Evolutionary conservation across 2,797 vertebrate genomes (phyloP), one percentile per base, ranked within the genome.

Genomic region (Liasis olivaceus): DNA sequence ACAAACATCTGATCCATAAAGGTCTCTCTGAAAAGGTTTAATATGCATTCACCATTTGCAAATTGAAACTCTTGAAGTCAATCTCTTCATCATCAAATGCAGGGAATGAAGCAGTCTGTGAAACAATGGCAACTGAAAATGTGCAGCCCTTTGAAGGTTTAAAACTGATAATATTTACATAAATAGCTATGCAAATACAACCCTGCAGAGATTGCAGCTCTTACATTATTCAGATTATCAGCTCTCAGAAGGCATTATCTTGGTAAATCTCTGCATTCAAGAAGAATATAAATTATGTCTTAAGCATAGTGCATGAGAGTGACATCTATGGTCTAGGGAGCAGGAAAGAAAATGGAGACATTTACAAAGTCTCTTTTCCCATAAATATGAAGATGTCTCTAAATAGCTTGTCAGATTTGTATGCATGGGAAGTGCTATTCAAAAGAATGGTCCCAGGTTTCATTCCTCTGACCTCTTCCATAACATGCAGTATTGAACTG

Each of bases 141-240:
- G 0, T 31, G n/a, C 11, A 91, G 54, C 31, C 42, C 14, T 95
- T 95, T 92, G 81, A 94, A 95, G 86, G 28, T 91, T 95, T 95
- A 95, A 96, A 91, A 89, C 93, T 88, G 62, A 2, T 93, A 91
- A 84, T 91, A 94, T 94, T 96, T 95, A 89, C 93, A 92, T 92
- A 36, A 94, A 94, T 22, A 2, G 0, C 88, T 86, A 28, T 17
- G 58, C 89, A 95, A 96, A 96, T 94, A 58, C 62, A 93, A 56
- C 88, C 84, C 92, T 94, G 89, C 63, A 22, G 94, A 93, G 93
- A 72, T 2, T 77, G 22, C 93, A 95, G 59, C 31, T 88, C 91
- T 94, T 91, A 22, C 91, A 59, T 81, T 93, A 89, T 91, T 94
- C 92, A 94, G 91, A 86, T 86, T 81, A 31, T 28, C 85, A 90